phyloP scores from a whole-genome alignment of 2,888 invertebrate species.

The Allophyes oxyacanthae region DNA sequence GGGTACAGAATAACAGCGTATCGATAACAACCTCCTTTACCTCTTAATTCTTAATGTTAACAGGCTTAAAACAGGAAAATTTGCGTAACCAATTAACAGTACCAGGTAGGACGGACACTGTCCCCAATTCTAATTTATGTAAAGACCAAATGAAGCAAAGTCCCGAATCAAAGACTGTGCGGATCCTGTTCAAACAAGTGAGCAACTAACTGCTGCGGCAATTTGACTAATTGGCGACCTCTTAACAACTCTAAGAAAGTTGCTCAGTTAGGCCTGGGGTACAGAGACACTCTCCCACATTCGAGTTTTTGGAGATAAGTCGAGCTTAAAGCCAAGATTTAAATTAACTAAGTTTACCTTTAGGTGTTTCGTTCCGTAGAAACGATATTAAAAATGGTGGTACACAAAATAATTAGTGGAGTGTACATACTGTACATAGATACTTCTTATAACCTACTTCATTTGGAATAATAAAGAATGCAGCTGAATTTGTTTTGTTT shows the following conservation, averaged over 20 bases:
- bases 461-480: too few relatives aligned
- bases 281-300: constrained; percentile 26
- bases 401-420: too few relatives aligned
- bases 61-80: constrained; percentile 31
- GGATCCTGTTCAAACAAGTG: constrained; percentile 62
- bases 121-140: constrained; percentile 57
- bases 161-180: constrained; percentile 57
- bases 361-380: too few relatives aligned
- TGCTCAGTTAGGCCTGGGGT: constrained; percentile 37
- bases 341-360: too few relatives aligned
- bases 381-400: too few relatives aligned
- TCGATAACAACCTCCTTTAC: constrained; percentile 3
- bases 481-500: too few relatives aligned
- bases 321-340: too few relatives aligned
- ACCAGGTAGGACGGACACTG: constrained; percentile 52
- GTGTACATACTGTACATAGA: too few relatives aligned
- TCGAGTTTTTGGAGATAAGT: background rate
- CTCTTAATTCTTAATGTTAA: constrained; percentile 26
- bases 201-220: constrained; percentile 61
- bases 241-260: constrained; percentile 67
- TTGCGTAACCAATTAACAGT: constrained; percentile 32
- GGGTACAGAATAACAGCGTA: background rate
- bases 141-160: constrained; percentile 50
- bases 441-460: too few relatives aligned
- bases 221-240: constrained; percentile 75